Evolutionary conservation across 2,797 vertebrate species (phyloP), one percentile per base, ranked within the genome.

Genomic region (Melanotaenia pygmaea): DNA sequence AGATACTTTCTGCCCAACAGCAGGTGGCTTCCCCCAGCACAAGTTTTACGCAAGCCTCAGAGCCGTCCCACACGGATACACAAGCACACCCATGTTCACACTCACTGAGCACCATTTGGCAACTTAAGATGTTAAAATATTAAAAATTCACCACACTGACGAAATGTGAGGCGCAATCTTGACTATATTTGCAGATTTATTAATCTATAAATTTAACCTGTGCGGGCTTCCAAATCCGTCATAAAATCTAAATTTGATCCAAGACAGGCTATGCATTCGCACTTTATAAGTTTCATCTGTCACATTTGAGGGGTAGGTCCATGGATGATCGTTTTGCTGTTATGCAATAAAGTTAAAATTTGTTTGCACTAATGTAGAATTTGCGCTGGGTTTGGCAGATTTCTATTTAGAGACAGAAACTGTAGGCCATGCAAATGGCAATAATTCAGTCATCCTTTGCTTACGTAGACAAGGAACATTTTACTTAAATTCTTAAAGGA

Each of bases 271-370:
- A 91, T 93, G 94, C 94, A 94, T 94, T 93, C 83, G 94, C 94
- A 95, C 94, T 95, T 95, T 95, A 94, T 92, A 79, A 91, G 92
- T 94, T 94, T 86, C 83, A 88, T 92, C 92, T 83, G 91, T 93
- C 88, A 91, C 77, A 92, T 86, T 74, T 86, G 77, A 83, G 83
- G 81, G 77, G 67, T 85, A 47, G 45, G 45, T 20, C 5, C 43
- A 74, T 75, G 74, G 80, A 85, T 51, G 69, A 56, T 89, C 59
- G 73, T 88, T 91, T 92, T 92, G 94, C 91, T 93, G 90, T 93
- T 94, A 94, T 95, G 94, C 94, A 95, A 95, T 95, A 94, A 94
- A 90, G 86, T 92, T 80, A 56, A 56, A 70, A 88, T 84, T 83
- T 83, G 80, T 95, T 95, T 95, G 94, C 94, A 95, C 95, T 95